Percentiles rank a stretch among this genome's conserved stretches.
These are phyloP conservation scores for Drosophila novamexicana DNA, from an alignment of 1,140 invertebrate genomes.

Conservation along the genomic window DNA sequence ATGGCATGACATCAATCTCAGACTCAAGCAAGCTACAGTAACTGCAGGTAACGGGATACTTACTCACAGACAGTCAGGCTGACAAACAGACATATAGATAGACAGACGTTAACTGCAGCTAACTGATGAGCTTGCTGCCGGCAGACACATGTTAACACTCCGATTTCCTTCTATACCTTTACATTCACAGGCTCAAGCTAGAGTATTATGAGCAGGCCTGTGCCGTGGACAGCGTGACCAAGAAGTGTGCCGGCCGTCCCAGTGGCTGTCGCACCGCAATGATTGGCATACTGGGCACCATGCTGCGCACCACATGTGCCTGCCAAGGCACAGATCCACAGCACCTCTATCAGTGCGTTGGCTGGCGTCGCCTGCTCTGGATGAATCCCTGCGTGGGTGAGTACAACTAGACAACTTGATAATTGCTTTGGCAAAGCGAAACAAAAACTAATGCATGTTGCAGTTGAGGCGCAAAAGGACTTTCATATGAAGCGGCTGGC, in stretches of 20 bases:
- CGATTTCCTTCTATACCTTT: conserved; percentile 16
- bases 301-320: conserved; percentile 92
- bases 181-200: conserved; percentile 87
- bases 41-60: conserved; percentile 67
- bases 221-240: conserved; percentile 94
- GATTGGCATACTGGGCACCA: conserved; percentile 93
- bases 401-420: conserved; percentile 72
- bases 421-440: conserved; percentile 6
- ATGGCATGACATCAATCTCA: conserved; percentile 78
- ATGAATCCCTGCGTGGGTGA: conserved; percentile 96
- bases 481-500: conserved; percentile 90
- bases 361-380: conserved; percentile 95
- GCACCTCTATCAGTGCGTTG: conserved; percentile 93
- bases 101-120: conserved; percentile 49
- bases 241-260: conserved; percentile 93
- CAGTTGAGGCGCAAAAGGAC: conserved; percentile 95
- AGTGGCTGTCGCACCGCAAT: conserved; percentile 92
- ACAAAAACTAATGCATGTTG: conserved; percentile 6
- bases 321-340: conserved; percentile 93
- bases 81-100: background rate
- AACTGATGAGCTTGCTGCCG: conserved; percentile 31
- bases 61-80: conserved; percentile 34
- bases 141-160: conserved; percentile 43
- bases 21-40: conserved; percentile 20
- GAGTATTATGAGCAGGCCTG: conserved; percentile 95